These are phyloP conservation scores for Hemiscyllium ocellatum DNA, from an alignment of 2,113 vertebrate species.

Conservation along the genomic window DNA sequence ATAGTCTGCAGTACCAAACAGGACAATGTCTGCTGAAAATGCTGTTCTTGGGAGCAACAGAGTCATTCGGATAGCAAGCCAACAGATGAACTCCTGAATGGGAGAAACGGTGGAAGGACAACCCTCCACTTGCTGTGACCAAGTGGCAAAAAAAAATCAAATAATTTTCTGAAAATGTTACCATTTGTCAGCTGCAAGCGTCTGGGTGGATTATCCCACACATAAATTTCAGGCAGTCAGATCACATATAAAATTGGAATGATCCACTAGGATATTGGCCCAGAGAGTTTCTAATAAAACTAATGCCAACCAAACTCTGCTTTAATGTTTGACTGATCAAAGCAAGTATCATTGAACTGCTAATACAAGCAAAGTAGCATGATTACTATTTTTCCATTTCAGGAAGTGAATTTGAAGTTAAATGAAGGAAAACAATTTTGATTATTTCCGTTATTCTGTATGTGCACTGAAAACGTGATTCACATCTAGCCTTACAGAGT, in stretches of 20 bases:
- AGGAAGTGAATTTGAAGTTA: neutral
- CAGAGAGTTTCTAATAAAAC: neutral
- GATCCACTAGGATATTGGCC: neutral
- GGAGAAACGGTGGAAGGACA: too few species aligned
- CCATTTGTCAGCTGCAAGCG: neutral
- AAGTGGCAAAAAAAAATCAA: neutral
- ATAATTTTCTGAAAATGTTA: neutral
- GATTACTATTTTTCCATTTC: neutral
- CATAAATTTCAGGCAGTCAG: neutral
- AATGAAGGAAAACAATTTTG: neutral
- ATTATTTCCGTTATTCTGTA: neutral
- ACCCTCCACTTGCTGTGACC: neutral
- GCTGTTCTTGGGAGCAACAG: neutral
- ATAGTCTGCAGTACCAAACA: neutral
- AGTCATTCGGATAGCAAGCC: too few species aligned
- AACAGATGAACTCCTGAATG: neutral
- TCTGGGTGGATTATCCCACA: neutral
- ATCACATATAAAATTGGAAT: neutral
- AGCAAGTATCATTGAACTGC: neutral
- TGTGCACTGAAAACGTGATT: neutral
- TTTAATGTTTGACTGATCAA: neutral
- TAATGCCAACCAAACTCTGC: neutral
- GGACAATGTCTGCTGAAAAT: neutral
- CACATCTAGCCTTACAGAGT: neutral
- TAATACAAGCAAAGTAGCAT: neutral